These are phyloP conservation scores for Selene dorsalis DNA, from an alignment of 2,797 vertebrate genomes.

Conservation along the genomic window DNA sequence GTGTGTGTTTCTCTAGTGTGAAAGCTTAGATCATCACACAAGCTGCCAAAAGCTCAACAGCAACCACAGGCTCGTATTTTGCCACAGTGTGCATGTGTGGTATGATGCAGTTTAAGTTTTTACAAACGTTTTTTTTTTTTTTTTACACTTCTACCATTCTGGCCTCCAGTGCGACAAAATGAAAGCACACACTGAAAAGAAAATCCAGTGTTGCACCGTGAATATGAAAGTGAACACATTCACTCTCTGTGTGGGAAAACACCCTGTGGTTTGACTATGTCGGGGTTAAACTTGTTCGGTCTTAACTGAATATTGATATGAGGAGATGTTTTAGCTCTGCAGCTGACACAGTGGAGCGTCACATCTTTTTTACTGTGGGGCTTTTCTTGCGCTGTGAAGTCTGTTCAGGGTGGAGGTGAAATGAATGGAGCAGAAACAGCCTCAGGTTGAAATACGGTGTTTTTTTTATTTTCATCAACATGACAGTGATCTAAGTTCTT, in stretches of 20 bases:
- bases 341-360: background rate
- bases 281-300: conserved; percentile 9
- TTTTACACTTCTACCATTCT: background rate
- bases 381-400: background rate
- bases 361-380: background rate
- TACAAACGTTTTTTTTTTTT: background rate
- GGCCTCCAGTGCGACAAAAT: background rate
- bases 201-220: conserved; percentile 43
- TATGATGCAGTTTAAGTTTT: background rate
- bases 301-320: conserved; percentile 24
- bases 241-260: conserved; percentile 45
- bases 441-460: conserved; percentile 16
- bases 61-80: background rate
- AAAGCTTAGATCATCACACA: conserved; percentile 22
- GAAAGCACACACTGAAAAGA: conserved; percentile 21
- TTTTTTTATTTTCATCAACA: conserved; percentile 21
- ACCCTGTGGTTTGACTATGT: conserved; percentile 57
- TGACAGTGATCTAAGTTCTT: background rate
- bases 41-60: conserved; percentile 16
- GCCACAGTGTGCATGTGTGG: background rate
- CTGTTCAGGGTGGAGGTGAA: background rate
- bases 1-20: conserved; percentile 1
- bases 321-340: background rate
- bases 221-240: conserved; percentile 25
- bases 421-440: background rate